These are phyloP conservation scores for Syrmaticus mikado DNA, from an alignment of 2,113 vertebrate genomes.

Conservation along the genomic window DNA sequence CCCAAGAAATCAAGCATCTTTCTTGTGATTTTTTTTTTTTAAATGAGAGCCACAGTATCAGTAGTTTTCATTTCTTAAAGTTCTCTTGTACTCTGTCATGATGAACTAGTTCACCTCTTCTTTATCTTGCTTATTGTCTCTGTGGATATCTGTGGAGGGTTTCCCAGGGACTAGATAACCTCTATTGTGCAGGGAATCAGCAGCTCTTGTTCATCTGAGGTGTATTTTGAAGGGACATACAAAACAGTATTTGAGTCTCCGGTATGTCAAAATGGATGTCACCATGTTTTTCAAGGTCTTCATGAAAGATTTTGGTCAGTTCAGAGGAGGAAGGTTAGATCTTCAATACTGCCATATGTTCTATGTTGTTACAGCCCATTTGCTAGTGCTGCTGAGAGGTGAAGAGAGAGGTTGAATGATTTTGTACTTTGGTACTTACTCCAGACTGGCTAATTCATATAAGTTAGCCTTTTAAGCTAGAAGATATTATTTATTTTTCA, in stretches of 20 bases:
- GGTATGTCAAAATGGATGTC: neutral
- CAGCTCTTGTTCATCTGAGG: rapidly evolving
- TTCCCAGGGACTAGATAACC: neutral
- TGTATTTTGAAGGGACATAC: neutral
- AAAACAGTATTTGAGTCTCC: neutral
- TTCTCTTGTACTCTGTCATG: neutral
- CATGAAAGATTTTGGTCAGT: neutral
- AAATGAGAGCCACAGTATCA: neutral
- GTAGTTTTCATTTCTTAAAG: neutral
- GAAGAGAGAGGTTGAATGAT: neutral
- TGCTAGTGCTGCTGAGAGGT: neutral
- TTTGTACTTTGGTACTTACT: neutral
- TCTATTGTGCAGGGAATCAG: neutral
- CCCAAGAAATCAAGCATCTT: neutral
- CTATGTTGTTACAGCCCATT: neutral
- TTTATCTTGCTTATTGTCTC: neutral
- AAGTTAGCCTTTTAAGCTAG: neutral
- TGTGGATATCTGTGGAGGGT: neutral
- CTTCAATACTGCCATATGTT: neutral
- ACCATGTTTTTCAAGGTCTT: rapidly evolving
- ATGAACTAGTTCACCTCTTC: neutral
- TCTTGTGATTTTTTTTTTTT: neutral
- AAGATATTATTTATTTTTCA: neutral
- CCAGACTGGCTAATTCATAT: neutral
- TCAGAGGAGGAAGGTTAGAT: neutral